Base-by-base conservation (phyloP, 2,797 vertebrate genomes). In the Epinephelus malabaricus region DNA sequence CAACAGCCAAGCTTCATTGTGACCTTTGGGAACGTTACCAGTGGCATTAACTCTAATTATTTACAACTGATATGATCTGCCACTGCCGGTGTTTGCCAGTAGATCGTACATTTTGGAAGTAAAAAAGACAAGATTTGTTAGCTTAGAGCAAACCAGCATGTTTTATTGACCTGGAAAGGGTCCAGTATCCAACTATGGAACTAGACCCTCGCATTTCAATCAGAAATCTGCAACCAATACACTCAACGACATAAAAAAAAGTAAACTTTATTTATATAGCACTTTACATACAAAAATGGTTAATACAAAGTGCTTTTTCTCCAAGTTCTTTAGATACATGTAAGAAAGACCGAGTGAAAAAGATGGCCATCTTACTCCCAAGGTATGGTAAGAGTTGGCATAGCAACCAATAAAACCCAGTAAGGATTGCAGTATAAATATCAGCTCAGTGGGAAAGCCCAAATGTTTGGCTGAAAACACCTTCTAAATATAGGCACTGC, bases 361-460 rank as follows among this genome's bases (percentile, higher is more conserved):
- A 12, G 2, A 46, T 7, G 38, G 4, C 17, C 40, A 61, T 47
- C 58, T 51, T 40, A 17, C 58, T 60, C 50, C n/a, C 19, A 62
- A 17, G 51, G 75, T 63, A 60, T 34, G 40, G 5, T 51, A 59
- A 59, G 51, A 62, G 81, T 86, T 79, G 78, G 69, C 69, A 89
- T 79, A 69, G 75, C 72, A 83, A 79, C 72, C 73, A 50, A 5
- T 54, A 19, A 25, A 69, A 47, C 21, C 50, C 50, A 21, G 60
- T 5, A 21, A 81, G 51, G 21, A 46, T 27, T 47, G 18, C 62
- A 58, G 63, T 5, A 40, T 49, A 38, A 21, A 60, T 14, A 53
- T 60, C 3, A 70, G 21, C 61, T 64, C 56, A 77, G 78, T 50
- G 54, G 75, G 66, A 72, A 74, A 81, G 76, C 79, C 61, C 68